Conservation (phyloP, 2,888 invertebrate genomes). For the Lepas anatifera region DNA sequence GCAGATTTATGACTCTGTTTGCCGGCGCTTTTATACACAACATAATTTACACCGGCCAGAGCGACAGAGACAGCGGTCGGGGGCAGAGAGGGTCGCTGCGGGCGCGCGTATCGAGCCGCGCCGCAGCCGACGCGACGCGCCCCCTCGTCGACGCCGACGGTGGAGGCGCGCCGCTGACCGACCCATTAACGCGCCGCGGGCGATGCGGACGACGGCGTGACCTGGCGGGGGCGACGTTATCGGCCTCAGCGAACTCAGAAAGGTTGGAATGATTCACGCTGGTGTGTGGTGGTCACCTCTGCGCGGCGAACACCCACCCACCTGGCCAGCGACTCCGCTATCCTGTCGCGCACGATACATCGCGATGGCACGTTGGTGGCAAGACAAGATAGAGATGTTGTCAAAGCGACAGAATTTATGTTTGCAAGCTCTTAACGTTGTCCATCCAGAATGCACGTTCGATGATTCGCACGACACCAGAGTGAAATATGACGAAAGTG, state of each 20-base stretch:
- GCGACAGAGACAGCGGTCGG: slow-evolving; percentile 3
- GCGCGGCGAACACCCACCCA: too few relatives aligned
- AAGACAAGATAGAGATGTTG: too few relatives aligned
- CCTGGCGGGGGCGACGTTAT: not conserved
- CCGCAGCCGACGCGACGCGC: not conserved
- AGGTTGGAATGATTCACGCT: too few relatives aligned
- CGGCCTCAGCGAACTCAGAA: not conserved
- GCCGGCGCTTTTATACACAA: slow-evolving; percentile 10
- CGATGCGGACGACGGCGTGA: not conserved
- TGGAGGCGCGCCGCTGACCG: not conserved
- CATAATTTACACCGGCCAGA: slow-evolving; percentile 1
- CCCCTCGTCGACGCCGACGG: not conserved
- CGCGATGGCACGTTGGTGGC: too few relatives aligned
- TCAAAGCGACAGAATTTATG: too few relatives aligned
- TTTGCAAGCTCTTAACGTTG: too few relatives aligned
- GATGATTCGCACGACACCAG: too few relatives aligned
- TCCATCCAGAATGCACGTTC: too few relatives aligned
- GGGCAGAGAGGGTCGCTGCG: slow-evolving; percentile 9
- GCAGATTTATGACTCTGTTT: slow-evolving; percentile 11
- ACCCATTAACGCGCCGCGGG: not conserved
- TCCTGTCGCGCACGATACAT: too few relatives aligned
- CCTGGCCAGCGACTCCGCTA: too few relatives aligned
- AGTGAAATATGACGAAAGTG: too few relatives aligned
- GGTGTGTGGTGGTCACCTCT: too few relatives aligned
- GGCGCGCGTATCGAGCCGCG: not conserved